Base-by-base conservation (phyloP, 1,140 invertebrate species). In the Papilio aristodemus region DNA sequence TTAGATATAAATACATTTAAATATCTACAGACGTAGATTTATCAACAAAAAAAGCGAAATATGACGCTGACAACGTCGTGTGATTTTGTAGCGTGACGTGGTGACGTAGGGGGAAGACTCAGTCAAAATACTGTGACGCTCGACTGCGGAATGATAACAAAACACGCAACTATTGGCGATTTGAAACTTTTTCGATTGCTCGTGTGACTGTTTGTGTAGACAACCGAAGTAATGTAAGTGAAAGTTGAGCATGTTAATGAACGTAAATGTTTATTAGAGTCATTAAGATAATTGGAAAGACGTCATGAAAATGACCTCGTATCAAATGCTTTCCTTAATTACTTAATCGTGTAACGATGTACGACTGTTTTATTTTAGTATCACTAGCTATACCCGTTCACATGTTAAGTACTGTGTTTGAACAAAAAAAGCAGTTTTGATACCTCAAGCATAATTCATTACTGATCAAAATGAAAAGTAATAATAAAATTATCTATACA, bases 81-180 rank as follows among this genome's bases (percentile, higher is more conserved):
- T 67, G 71, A 75, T 71, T 46, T 27, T 64, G 43, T n/a, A 37
- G 67, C 62, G 67, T 69, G 67, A 66, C 43, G 37, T 22, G n/a
- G 67, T 80, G 78, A 81, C 75, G 75, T 60, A 74, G 60, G 25
- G 79, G 76, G 80, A 80, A 82, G 76, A 73, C 63, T 68, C 63
- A 36, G 22, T 72, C 57, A 50, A 68, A 60, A 66, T 73, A 67
- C 68, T 32, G n/a, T 50, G 8, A 66, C 39, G 13, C 8, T 25
- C 10, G 41, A 39, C 17, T 9, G n/a, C 59, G 22, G 27, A 59
- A 32, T 59, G 17, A 37, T 25, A 25, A 39, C 22, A 11, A 22
- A 4, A 4, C 17, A 22, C 4, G 46, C 46, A 25, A 11, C 8
- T 22, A 25, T 54, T 25, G 10, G 19, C 46, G 19, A 54, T 22